phyloP scores from a whole-genome alignment of 2,797 vertebrate genomes.

The Cyclura pinguis region DNA sequence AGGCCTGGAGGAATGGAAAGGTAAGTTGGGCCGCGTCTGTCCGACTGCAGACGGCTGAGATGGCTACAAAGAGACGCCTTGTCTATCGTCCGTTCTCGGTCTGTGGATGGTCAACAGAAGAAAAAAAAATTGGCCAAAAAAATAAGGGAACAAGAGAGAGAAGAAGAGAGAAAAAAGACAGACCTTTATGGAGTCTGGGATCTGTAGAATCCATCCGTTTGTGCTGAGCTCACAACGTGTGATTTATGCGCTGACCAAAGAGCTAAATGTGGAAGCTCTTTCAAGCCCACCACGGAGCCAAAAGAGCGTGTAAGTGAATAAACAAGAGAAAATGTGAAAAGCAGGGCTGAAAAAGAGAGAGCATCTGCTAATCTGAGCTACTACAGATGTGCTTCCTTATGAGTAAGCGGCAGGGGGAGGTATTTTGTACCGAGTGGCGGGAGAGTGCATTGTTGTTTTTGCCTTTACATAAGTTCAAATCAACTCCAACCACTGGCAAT shows the following conservation, averaged over 20 bases:
- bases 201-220: neutral
- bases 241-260: neutral
- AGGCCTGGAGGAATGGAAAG: conserved; percentile 10
- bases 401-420: no score
- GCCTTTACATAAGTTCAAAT: no score
- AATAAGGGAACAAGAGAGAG: neutral
- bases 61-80: conserved; percentile 11
- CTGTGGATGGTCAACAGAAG: neutral
- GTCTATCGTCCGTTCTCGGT: neutral
- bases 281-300: neutral
- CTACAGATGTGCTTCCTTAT: neutral
- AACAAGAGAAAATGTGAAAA: neutral
- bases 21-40: neutral
- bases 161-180: neutral
- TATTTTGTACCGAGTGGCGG: neutral
- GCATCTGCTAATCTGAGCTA: accelerated
- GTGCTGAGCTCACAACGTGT: neutral
- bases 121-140: neutral
- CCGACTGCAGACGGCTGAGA: neutral
- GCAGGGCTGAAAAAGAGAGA: neutral
- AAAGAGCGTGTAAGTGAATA: neutral
- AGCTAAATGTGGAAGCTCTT: neutral
- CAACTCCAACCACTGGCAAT: no score
- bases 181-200: neutral
- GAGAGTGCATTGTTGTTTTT: no score